These are phyloP conservation scores for Craniophora ligustri DNA, from an alignment of 2,888 invertebrate species.

Conservation along the genomic window DNA sequence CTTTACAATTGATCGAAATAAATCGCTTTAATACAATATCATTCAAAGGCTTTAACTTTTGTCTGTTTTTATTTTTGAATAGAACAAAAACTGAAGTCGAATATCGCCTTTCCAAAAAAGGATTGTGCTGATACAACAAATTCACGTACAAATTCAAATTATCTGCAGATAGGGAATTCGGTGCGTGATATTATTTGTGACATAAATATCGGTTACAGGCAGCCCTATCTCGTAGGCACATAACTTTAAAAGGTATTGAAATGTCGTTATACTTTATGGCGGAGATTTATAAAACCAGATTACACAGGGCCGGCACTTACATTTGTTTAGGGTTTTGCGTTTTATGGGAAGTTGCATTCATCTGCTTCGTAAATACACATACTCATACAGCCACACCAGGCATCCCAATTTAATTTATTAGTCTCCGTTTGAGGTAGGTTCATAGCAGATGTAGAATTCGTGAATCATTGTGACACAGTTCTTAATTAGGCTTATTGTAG, in stretches of 20 bases:
- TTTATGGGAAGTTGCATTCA: conserved; percentile 19
- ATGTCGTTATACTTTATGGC: conserved; percentile 53
- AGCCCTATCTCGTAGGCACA: conserved; percentile 48
- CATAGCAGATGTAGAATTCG: conserved; percentile 29
- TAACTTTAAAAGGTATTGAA: conserved; percentile 56
- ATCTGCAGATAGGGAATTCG: background rate
- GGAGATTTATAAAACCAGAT: conserved; percentile 46
- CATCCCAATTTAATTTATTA: conserved; percentile 36
- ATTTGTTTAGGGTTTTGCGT: conserved; percentile 25
- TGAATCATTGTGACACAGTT: conserved; percentile 47
- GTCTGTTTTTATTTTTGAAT: too few species aligned
- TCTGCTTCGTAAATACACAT: conserved; percentile 29
- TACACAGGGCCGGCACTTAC: conserved; percentile 38
- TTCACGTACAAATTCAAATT: background rate
- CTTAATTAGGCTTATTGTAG: conserved; percentile 23
- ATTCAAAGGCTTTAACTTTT: too few species aligned
- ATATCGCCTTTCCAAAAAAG: background rate
- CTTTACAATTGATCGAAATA: too few species aligned
- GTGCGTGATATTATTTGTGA: conserved; percentile 3
- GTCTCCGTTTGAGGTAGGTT: conserved; percentile 22
- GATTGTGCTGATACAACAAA: background rate
- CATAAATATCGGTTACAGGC: conserved; percentile 17
- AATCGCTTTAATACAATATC: too few species aligned
- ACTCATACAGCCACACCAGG: conserved; percentile 33
- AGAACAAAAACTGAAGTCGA: too few species aligned